Evolutionary conservation across 1,140 invertebrate genomes (phyloP).

Genomic region (Pomacea maculata): DNA sequence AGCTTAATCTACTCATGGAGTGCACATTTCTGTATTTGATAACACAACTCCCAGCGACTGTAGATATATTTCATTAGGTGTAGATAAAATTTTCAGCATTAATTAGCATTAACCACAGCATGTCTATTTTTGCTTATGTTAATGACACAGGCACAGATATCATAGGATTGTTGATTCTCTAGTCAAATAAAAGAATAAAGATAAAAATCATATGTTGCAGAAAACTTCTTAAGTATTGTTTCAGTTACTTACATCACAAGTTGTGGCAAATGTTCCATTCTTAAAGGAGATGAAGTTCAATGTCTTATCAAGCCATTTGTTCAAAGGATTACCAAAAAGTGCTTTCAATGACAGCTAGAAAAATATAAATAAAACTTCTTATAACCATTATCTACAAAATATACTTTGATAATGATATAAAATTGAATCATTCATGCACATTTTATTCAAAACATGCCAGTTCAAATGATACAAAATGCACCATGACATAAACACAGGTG

Average conservation of each 20-base stretch:
- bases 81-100: no score
- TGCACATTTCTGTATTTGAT: no score
- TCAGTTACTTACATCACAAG: constrained; percentile 63
- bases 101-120: no score
- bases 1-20: no score
- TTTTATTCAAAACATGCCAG: background rate
- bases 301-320: constrained; percentile 71
- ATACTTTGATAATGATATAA: background rate
- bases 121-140: no score
- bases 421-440: constrained; percentile 5
- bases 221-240: background rate
- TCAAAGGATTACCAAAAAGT: constrained; percentile 65
- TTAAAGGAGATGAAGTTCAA: constrained; percentile 65
- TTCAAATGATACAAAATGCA: no score
- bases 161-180: background rate
- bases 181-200: background rate
- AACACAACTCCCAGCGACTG: no score
- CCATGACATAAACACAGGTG: no score
- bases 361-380: constrained; percentile 14
- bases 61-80: no score
- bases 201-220: background rate
- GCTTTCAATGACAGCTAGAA: constrained; percentile 44
- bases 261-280: constrained; percentile 66
- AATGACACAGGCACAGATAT: no score
- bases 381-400: background rate